phyloP scores from a whole-genome alignment of 2,113 vertebrate species.

The Protomyctophum bolini region DNA sequence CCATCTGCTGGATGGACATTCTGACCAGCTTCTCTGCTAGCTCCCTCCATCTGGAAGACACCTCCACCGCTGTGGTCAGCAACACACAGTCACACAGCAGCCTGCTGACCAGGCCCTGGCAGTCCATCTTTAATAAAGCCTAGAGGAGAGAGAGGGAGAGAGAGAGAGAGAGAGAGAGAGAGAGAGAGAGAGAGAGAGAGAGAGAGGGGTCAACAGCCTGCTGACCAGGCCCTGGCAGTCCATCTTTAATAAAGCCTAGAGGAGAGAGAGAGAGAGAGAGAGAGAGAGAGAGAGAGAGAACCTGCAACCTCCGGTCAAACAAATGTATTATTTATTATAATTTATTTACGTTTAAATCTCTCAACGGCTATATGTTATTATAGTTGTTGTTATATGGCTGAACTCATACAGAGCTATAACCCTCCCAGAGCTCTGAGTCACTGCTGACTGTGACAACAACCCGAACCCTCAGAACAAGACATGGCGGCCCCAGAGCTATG shows the following conservation, averaged over 20 bases:
- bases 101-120: constrained; percentile 92
- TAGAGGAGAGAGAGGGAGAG: constrained; percentile 43
- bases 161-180: not conserved
- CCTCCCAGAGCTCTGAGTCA: too few relatives aligned
- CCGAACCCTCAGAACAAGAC: too few relatives aligned
- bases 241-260: constrained; percentile 93
- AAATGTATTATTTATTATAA: too few relatives aligned
- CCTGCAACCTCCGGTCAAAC: too few relatives aligned
- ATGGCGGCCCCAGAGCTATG: too few relatives aligned
- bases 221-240: constrained; percentile 96
- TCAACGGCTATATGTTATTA: too few relatives aligned
- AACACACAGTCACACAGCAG: constrained; percentile 93
- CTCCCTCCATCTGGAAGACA: constrained; percentile 95
- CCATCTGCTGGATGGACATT: constrained; percentile 95
- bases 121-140: constrained; percentile 97
- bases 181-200: not conserved
- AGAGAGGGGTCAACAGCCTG: constrained; percentile 75
- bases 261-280: not conserved
- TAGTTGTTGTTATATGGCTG: too few relatives aligned
- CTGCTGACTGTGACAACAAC: too few relatives aligned
- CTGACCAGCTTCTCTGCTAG: constrained; percentile 92
- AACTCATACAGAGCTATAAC: too few relatives aligned
- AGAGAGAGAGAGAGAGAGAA: not conserved
- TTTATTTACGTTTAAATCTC: too few relatives aligned
- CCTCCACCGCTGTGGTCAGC: constrained; percentile 95